phyloP scores from a whole-genome alignment of 2,113 vertebrate genomes.

The Anguilla rostrata region DNA sequence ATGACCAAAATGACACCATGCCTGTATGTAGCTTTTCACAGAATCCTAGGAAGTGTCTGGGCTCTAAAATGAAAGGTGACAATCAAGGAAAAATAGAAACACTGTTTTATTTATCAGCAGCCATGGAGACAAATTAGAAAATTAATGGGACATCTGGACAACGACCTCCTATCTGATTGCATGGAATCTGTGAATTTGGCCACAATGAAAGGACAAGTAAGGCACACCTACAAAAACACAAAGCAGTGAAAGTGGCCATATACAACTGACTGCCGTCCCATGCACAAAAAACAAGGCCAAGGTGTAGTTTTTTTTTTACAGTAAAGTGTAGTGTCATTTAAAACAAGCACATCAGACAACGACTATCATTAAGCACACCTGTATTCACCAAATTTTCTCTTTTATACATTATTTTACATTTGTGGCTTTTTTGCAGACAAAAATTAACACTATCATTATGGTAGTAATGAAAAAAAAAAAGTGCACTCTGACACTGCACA shows the following conservation, averaged over 20 bases:
- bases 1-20: neutral
- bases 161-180: slow-evolving; percentile 1
- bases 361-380: slow-evolving; percentile 62
- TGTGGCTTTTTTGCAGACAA: slow-evolving; percentile 15
- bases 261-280: slow-evolving; percentile 61
- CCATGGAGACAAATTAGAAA: slow-evolving; percentile 80
- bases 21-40: neutral
- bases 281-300: slow-evolving; percentile 71
- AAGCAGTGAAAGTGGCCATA: slow-evolving; percentile 61
- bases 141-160: slow-evolving; percentile 75
- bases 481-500: neutral
- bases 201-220: slow-evolving; percentile 62
- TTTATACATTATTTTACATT: slow-evolving; percentile 57
- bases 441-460: slow-evolving; percentile 64
- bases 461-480: slow-evolving; percentile 57
- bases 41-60: neutral
- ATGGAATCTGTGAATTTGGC: neutral
- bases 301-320: slow-evolving; percentile 66
- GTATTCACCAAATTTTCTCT: slow-evolving; percentile 56
- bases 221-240: slow-evolving; percentile 82
- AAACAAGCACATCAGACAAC: slow-evolving; percentile 57
- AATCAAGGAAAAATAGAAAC: slow-evolving; percentile 67
- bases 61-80: neutral
- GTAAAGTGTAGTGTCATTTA: slow-evolving; percentile 62
- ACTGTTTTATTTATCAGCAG: slow-evolving; percentile 78